Evolutionary conservation across 2,888 invertebrate genomes (phyloP).

Genomic region (Phymatocera aterrima): DNA sequence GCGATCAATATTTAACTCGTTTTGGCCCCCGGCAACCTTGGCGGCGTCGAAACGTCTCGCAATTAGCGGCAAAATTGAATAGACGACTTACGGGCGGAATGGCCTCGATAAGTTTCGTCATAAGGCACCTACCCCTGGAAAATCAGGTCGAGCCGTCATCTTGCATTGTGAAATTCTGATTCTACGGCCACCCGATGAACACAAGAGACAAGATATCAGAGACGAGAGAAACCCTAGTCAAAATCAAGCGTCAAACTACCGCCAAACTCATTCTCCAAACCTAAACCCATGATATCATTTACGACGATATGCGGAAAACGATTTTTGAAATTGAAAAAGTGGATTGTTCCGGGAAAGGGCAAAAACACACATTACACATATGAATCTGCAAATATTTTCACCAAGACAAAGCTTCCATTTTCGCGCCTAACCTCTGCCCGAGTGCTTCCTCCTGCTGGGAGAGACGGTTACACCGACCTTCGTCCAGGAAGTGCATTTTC

Average conservation of each 20-base stretch:
- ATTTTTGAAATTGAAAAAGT: neutral
- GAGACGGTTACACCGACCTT: neutral
- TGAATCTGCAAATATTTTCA: no score
- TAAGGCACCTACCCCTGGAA: neutral
- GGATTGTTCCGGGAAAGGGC: no score
- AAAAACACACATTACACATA: no score
- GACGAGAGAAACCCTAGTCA: neutral
- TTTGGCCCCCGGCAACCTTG: neutral
- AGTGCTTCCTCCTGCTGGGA: no score
- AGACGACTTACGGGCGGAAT: neutral
- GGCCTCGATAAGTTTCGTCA: constrained; percentile 5
- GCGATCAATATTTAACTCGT: neutral
- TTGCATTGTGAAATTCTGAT: constrained; percentile 13
- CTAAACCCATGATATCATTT: neutral
- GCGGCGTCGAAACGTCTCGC: neutral
- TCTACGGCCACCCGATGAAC: neutral
- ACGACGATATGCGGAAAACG: neutral
- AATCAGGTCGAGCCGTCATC: constrained; percentile 13
- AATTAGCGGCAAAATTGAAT: constrained; percentile 10
- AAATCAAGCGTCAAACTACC: neutral
- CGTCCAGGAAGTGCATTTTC: neutral
- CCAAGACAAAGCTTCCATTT: no score
- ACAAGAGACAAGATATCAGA: neutral
- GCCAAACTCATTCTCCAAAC: neutral
- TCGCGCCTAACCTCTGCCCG: no score